Evolutionary conservation across 2,888 invertebrate species (phyloP), one percentile per base, ranked within the genome.

Genomic region (Phorcus lineatus): DNA sequence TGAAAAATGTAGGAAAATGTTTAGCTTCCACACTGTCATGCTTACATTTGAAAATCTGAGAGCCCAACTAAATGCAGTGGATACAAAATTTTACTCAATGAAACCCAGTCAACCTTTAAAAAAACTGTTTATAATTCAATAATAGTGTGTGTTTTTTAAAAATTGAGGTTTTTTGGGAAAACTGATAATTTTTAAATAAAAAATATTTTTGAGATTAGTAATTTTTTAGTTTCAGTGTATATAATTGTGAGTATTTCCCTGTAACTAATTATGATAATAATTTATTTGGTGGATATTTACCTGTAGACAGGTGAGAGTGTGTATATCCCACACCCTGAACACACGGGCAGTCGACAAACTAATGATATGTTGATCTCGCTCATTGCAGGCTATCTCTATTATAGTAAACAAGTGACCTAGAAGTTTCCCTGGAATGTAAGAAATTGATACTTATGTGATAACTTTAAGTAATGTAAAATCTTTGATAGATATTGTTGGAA

Each of bases 401-500:
- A 93, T 92, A 0, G 93, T 92, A 84, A 93, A 93, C 82, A 93
- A 83, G 82, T 93, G 93, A 22, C 93, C 93, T 31, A 92, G 82
- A 66, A 93, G 86, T 84, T 92, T 92, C 13, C 92, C 92, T 92
- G 87, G 40, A 31, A 40, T 47, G 11, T 47, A 6, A 47, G 47
- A 47, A 47, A 47, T 11, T 47, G 47, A 6, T 11, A 11, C 13
- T 36, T 7, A 47, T 47, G 11, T 47, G 11, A 47, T 47, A 11
- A 47, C 13, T 6, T 11, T 13, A 47, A 47, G 11, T 47, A 6
- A 13, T 11, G 47, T 47, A 13, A 47, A 6, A 6, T 47, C 11
- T 13, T 47, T 36, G 3, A 6, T 7, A 36, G 7, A 47, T 36
- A 13, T 47, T 11, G 1, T 47, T 47, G 9, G 11, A 47, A 47